phyloP scores from a whole-genome alignment of 1,140 invertebrate species.

The Drosophila auraria region DNA sequence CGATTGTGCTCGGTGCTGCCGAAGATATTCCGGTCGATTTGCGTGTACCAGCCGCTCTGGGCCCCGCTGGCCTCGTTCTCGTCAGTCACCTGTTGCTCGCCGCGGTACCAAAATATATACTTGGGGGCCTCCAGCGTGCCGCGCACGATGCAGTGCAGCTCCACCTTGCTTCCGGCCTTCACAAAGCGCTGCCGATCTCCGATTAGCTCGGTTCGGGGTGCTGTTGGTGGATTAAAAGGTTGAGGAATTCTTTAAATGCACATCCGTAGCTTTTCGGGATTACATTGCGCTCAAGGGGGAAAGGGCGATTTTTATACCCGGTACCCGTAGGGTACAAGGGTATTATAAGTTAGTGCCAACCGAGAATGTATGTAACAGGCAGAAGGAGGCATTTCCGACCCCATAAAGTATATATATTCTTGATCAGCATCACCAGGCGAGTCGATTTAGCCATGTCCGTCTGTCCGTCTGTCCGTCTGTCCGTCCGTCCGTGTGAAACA shows the following conservation, averaged over 20 bases:
- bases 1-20: slow-evolving; percentile 72
- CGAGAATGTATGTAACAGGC: no score
- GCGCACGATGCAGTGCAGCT: slow-evolving; percentile 87
- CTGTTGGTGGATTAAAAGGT: slow-evolving; percentile 71
- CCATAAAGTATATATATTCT: no score
- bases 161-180: slow-evolving; percentile 87
- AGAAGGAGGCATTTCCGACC: no score
- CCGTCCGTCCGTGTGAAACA: no score
- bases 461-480: no score
- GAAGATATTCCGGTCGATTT: slow-evolving; percentile 75
- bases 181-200: slow-evolving; percentile 87
- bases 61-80: slow-evolving; percentile 57
- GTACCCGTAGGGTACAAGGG: no score
- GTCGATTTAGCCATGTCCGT: no score
- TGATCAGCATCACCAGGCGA: no score
- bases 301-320: no score
- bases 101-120: slow-evolving; percentile 88
- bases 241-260: not conserved
- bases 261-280: no score
- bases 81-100: slow-evolving; percentile 88
- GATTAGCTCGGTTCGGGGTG: slow-evolving; percentile 86
- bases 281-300: no score
- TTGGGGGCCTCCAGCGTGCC: slow-evolving; percentile 87
- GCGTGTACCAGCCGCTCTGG: slow-evolving; percentile 68
- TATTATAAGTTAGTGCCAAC: no score